phyloP scores from a whole-genome alignment of 2,113 vertebrate genomes.

The Sebastes fasciatus region DNA sequence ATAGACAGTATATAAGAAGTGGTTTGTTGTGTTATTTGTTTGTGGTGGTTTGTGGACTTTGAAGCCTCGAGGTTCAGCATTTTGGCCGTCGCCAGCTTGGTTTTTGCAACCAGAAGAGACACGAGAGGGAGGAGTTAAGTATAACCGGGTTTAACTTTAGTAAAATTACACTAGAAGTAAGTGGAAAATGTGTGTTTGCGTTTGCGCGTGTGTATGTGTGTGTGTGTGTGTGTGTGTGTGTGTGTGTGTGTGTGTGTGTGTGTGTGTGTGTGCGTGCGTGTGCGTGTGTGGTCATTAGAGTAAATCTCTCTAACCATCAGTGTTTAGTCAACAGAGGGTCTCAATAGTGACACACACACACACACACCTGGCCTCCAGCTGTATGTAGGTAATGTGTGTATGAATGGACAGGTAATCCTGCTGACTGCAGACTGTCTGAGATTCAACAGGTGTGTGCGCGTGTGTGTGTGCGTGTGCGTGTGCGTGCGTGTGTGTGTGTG shows the following conservation, averaged over 20 bases:
- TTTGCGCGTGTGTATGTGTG: constrained; percentile 9
- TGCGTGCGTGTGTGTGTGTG: background rate
- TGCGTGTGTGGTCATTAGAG: constrained; percentile 12
- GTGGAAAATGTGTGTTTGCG: background rate
- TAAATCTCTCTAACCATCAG: constrained; percentile 26
- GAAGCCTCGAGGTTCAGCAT: no score
- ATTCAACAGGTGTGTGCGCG: background rate
- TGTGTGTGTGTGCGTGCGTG: no score
- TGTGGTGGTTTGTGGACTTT: no score
- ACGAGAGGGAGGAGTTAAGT: no score
- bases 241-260: no score
- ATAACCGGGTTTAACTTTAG: background rate
- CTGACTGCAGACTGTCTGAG: constrained; percentile 7
- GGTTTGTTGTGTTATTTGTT: no score
- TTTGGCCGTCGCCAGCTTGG: no score
- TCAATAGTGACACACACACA: background rate
- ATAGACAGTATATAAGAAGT: no score
- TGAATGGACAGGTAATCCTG: constrained; percentile 28
- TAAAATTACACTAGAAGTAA: background rate
- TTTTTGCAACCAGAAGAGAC: no score
- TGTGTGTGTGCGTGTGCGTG: background rate
- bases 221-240: no score
- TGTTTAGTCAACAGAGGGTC: constrained; percentile 49
- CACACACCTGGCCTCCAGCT: background rate
- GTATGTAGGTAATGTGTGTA: background rate